Conservation (phyloP, 2,888 invertebrate species). For the Hypomecis punctinalis region DNA sequence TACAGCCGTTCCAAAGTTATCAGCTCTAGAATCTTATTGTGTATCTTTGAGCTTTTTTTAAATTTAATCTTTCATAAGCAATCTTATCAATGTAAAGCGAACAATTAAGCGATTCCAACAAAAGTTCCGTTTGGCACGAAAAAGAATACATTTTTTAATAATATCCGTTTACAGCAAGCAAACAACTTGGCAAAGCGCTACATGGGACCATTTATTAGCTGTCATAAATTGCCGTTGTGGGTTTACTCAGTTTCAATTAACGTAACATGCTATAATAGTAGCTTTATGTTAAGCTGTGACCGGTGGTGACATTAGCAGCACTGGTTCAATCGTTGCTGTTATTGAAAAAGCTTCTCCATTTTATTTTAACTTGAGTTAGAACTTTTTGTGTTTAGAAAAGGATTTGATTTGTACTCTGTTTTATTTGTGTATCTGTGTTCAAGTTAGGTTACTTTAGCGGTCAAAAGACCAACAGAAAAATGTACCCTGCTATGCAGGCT, state of each 20-base stretch:
- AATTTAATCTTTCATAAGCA: no score
- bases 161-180: slow-evolving; percentile 30
- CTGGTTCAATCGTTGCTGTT: slow-evolving; percentile 13
- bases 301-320: slow-evolving; percentile 25
- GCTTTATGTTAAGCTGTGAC: slow-evolving; percentile 56
- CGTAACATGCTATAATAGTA: slow-evolving; percentile 43
- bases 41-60: no score
- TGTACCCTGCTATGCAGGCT: no score
- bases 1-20: no score
- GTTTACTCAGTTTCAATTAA: slow-evolving; percentile 67
- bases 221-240: slow-evolving; percentile 67
- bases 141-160: slow-evolving; percentile 22
- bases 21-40: no score
- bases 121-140: slow-evolving; percentile 4
- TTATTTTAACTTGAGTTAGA: not conserved
- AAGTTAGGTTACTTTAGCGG: no score
- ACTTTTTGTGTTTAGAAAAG: no score
- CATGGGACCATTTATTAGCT: slow-evolving; percentile 58
- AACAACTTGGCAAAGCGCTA: slow-evolving; percentile 35
- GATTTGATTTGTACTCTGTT: no score
- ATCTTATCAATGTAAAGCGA: no score
- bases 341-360: slow-evolving; percentile 1
- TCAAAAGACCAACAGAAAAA: no score
- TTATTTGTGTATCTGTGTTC: no score
- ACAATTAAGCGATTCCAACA: not conserved